These are phyloP conservation scores for Drosophila serrata DNA, from an alignment of 1,140 invertebrate genomes.

Conservation along the genomic window DNA sequence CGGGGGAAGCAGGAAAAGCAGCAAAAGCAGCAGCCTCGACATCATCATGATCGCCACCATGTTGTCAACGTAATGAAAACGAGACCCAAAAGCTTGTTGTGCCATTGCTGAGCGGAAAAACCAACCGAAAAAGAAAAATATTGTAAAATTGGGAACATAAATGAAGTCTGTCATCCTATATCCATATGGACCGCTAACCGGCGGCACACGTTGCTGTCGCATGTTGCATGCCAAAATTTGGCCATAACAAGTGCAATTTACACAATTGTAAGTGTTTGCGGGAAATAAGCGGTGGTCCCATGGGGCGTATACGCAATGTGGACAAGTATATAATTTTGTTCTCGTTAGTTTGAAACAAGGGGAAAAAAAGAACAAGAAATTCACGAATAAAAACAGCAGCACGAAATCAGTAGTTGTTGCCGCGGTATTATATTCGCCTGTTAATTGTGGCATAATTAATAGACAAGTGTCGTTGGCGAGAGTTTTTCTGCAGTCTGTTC, in stretches of 20 bases:
- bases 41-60: constrained; percentile 30
- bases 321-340: constrained; percentile 54
- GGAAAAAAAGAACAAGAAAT: not conserved
- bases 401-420: constrained; percentile 28
- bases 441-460: constrained; percentile 73
- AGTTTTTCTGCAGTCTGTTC: constrained; percentile 22
- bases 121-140: constrained; percentile 7
- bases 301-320: constrained; percentile 55
- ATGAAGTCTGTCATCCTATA: constrained; percentile 87
- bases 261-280: constrained; percentile 87
- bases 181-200: constrained; percentile 85
- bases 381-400: constrained; percentile 2
- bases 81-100: constrained; percentile 53
- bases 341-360: constrained; percentile 30
- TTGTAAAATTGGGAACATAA: constrained; percentile 56
- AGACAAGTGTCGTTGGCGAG: constrained; percentile 42
- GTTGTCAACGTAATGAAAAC: constrained; percentile 71
- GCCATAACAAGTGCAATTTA: constrained; percentile 89
- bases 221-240: constrained; percentile 88
- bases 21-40: not conserved
- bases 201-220: constrained; percentile 86
- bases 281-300: not conserved
- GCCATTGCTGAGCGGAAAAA: constrained; percentile 33
- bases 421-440: constrained; percentile 35
- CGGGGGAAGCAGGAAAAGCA: constrained; percentile 2